Base-by-base conservation (phyloP, 2,113 vertebrate genomes). In the Sylvilagus bachmani region DNA sequence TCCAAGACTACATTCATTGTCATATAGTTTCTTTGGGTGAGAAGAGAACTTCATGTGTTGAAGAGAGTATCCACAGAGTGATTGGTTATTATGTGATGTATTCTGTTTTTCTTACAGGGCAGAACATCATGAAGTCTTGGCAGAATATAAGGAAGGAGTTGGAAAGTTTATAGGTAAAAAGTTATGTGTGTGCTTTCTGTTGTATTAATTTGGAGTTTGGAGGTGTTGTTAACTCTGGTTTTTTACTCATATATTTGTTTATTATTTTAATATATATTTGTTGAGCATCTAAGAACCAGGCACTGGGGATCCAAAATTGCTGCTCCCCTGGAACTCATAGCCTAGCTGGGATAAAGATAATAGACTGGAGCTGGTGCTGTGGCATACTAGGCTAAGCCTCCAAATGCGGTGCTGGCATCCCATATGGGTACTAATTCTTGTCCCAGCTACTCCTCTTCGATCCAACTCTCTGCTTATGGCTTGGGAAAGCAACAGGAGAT, bases 111-210 rank as follows among this genome's bases (percentile, higher is more conserved):
- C 22, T 91, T 97, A 77, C 92, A 99, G 99, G 93, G 99, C 98
- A 96, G 99, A 99, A 92, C 98, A 99, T 95, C 99, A 99, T 66
- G 99, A 99, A 0, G 99, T 99, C n/a, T 97, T 99, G 98, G 98
- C 99, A 96, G 99, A 99, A 71, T 99, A 99, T 97, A 99, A 99
- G 95, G 98, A 99, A 96, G 99, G 99, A 98, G 98, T 99, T 97
- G 98, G 97, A 66, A 99, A 99, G 92, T 99, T 99, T 98, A 98
- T 99, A 98, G 99, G 99, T 99, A 98, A 98, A 95, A 61, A 44
- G 38, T 31, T 89, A n/a, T 90, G 75, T 93, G n/a, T 96, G 25
- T 85, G 0, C 75, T 22, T 93, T 91, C n/a, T 71, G 25, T 24
- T 64, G 2, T 81, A 29, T 64, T 51, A 80, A 58, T 95, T 86